Evolutionary conservation across 2,888 invertebrate genomes (phyloP).

Genomic region (Bedellia somnulentella): DNA sequence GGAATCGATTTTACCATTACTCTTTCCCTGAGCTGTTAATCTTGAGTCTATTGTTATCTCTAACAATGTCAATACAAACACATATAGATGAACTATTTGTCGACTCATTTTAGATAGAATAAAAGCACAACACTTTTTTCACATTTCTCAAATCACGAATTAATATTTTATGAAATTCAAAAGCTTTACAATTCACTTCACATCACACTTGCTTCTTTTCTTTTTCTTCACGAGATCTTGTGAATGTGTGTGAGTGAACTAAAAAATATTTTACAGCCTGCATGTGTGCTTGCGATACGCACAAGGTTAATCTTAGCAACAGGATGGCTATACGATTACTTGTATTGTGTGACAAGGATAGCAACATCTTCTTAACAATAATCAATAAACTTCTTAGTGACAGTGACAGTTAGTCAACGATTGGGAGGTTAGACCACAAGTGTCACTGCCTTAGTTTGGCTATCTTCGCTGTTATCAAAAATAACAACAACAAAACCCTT

Average conservation of each 20-base stretch:
- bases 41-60: constrained; percentile 69
- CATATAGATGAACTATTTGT: constrained; percentile 65
- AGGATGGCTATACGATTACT: too few species aligned
- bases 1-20: constrained; percentile 68
- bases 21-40: constrained; percentile 72
- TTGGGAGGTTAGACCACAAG: too few species aligned
- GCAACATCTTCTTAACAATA: too few species aligned
- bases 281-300: too few species aligned
- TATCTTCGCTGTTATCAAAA: too few species aligned
- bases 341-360: too few species aligned
- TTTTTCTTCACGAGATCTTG: neutral
- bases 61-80: constrained; percentile 68
- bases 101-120: constrained; percentile 49
- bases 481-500: too few species aligned
- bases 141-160: constrained; percentile 35
- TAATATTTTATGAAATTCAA: constrained; percentile 16
- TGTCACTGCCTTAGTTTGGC: too few species aligned
- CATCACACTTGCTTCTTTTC: neutral
- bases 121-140: constrained; percentile 25
- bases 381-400: too few species aligned
- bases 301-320: too few species aligned
- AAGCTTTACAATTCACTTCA: constrained; percentile 5
- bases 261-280: too few species aligned
- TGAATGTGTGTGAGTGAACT: constrained; percentile 5
- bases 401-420: too few species aligned